Evolutionary conservation across 2,113 vertebrate species (phyloP).

Genomic region (Callionymus lyra): DNA sequence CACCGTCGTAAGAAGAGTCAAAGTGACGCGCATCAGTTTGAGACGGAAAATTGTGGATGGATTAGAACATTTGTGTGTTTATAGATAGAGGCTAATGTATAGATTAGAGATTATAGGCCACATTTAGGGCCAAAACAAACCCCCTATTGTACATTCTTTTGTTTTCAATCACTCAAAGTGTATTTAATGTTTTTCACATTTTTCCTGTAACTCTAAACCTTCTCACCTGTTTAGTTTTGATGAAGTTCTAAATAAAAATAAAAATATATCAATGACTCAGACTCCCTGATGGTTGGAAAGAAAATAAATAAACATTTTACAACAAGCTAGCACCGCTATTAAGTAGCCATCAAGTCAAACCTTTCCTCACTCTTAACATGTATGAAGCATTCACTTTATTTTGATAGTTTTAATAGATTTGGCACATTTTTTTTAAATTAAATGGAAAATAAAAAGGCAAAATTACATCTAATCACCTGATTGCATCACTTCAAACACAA

Average conservation of each 20-base stretch:
- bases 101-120: conserved; percentile 23
- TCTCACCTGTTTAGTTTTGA: conserved; percentile 32
- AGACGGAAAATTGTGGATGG: conserved; percentile 21
- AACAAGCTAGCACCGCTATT: too few species aligned
- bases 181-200: conserved; percentile 54
- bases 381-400: too few species aligned
- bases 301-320: too few species aligned
- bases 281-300: background rate
- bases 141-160: conserved; percentile 49
- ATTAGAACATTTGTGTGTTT: conserved; percentile 35
- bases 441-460: too few species aligned
- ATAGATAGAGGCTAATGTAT: conserved; percentile 39
- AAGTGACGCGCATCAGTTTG: too few species aligned
- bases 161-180: conserved; percentile 22
- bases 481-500: too few species aligned
- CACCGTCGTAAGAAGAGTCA: conserved; percentile 1
- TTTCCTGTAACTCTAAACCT: conserved; percentile 24
- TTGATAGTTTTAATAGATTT: too few species aligned
- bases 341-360: too few species aligned
- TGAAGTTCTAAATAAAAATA: conserved; percentile 38
- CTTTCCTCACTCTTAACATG: too few species aligned
- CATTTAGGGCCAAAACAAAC: conserved; percentile 16
- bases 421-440: too few species aligned
- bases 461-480: too few species aligned
- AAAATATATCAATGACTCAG: background rate